Evolutionary conservation across 2,888 invertebrate species (phyloP).

Genomic region (Bombyx huttoni): DNA sequence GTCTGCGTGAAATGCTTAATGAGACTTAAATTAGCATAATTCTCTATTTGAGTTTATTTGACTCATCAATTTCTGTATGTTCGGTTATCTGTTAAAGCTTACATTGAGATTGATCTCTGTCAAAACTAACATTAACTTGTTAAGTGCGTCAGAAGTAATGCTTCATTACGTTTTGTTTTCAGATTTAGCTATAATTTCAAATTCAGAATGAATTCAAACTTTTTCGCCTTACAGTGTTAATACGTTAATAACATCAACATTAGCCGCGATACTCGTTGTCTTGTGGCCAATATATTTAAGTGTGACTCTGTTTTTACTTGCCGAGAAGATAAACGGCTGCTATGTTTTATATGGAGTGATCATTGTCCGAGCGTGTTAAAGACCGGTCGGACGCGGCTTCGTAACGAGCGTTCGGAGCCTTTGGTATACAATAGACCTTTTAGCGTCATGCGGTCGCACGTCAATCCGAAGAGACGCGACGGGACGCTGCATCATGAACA

Average conservation of each 20-base stretch:
- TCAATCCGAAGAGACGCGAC: conserved; percentile 48
- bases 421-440: conserved; percentile 72
- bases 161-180: neutral
- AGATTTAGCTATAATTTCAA: neutral
- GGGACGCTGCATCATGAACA: conserved; percentile 30
- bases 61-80: conserved; percentile 3
- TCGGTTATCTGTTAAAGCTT: neutral
- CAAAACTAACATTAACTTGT: neutral
- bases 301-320: conserved; percentile 18
- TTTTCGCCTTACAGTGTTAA: neutral
- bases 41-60: conserved; percentile 7
- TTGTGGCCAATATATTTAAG: conserved; percentile 24
- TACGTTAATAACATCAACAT: conserved; percentile 20
- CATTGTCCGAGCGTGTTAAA: conserved; percentile 67
- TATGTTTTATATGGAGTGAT: conserved; percentile 58
- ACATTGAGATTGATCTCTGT: neutral
- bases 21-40: conserved; percentile 49
- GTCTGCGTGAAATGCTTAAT: conserved; percentile 51
- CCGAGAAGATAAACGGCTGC: conserved; percentile 36
- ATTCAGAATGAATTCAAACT: neutral
- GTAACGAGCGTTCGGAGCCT: conserved; percentile 66
- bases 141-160: neutral
- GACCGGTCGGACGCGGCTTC: conserved; percentile 55
- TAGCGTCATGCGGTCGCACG: conserved; percentile 64
- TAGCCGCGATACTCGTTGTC: too few relatives aligned